Evolutionary conservation across 2,113 vertebrate genomes (phyloP).

Genomic region (Zosterops pallidus): DNA sequence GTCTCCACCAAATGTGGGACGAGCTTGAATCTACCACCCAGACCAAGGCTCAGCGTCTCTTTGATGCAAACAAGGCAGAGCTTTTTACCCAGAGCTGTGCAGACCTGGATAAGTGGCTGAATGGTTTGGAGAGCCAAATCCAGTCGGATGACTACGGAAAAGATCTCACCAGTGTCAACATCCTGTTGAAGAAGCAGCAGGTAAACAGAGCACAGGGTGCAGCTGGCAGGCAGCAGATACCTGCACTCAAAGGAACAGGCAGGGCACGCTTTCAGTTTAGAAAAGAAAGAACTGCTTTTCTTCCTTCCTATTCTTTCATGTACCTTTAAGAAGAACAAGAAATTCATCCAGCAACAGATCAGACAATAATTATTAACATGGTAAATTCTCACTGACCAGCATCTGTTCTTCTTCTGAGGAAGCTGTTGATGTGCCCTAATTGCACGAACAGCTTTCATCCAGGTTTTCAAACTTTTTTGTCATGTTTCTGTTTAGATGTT

Average conservation of each 20-base stretch:
- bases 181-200: conserved; percentile 96
- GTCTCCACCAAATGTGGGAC: conserved; percentile 88
- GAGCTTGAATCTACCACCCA: conserved; percentile 93
- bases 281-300: background rate
- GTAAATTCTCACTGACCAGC: background rate
- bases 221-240: background rate
- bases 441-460: background rate
- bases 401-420: background rate
- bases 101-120: conserved; percentile 93
- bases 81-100: conserved; percentile 97
- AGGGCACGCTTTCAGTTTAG: background rate
- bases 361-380: background rate
- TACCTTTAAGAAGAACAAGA: background rate
- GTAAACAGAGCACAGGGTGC: conserved; percentile 53
- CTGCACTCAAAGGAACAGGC: background rate
- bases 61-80: conserved; percentile 96
- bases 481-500: conserved; percentile 82
- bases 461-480: background rate
- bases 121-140: conserved; percentile 91
- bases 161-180: conserved; percentile 96
- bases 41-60: conserved; percentile 95
- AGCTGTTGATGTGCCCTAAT: background rate
- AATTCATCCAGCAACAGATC: background rate
- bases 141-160: conserved; percentile 95
- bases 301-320: background rate